A percentile compares a stretch with the other conserved stretches of the same genome.
Conservation (phyloP, 2,888 invertebrate species). For the Scrobipalpa atriplicella region DNA sequence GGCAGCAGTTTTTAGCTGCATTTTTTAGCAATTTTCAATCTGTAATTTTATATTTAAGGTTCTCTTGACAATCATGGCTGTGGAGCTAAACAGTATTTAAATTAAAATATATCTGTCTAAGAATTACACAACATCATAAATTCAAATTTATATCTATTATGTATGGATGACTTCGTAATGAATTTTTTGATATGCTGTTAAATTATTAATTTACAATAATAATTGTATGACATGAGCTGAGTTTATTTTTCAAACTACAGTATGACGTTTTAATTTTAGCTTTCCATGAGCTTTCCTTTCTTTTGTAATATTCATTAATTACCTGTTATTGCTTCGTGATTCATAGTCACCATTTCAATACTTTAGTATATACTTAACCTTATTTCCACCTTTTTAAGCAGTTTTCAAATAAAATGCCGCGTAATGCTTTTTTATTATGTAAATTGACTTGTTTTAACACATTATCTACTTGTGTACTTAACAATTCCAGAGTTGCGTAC, state of each 20-base stretch:
- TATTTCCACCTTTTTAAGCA: background rate
- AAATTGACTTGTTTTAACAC: background rate
- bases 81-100: conserved; percentile 41
- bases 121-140: background rate
- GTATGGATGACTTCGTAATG: background rate
- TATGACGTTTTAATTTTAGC: too few relatives aligned
- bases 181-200: background rate
- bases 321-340: background rate
- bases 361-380: background rate
- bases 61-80: conserved; percentile 33
- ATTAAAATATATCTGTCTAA: conserved; percentile 28
- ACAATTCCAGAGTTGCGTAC: background rate
- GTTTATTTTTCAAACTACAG: too few relatives aligned
- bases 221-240: too few relatives aligned
- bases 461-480: background rate
- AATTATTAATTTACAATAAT: background rate
- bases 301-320: background rate
- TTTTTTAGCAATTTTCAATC: background rate
- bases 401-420: background rate
- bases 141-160: conserved; percentile 1
- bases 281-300: background rate
- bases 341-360: too few relatives aligned
- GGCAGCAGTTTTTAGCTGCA: background rate
- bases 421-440: background rate
- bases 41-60: background rate